Evolutionary conservation across 2,797 vertebrate genomes (phyloP).

Genomic region (Chiroxiphia lanceolata): DNA sequence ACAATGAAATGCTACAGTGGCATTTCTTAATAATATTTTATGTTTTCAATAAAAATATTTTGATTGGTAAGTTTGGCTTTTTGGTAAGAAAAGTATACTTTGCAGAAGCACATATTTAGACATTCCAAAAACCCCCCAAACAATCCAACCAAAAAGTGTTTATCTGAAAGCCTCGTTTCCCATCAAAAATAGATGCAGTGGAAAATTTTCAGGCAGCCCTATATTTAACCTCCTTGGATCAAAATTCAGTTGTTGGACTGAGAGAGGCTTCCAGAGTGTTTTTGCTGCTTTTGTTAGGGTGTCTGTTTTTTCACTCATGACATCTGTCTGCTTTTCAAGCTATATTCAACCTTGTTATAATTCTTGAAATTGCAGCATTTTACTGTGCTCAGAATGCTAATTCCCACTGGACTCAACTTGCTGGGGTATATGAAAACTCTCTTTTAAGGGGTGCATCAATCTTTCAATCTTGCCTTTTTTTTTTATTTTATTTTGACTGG

Average conservation of each 20-base stretch:
- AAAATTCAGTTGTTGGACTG: slow-evolving; percentile 32
- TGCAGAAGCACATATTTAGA: slow-evolving; percentile 29
- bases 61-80: slow-evolving; percentile 37
- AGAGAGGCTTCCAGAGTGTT: not conserved
- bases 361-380: slow-evolving; percentile 29
- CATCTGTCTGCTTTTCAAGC: slow-evolving; percentile 43
- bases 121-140: not conserved
- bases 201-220: slow-evolving; percentile 53
- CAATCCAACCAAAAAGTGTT: not conserved
- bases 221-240: slow-evolving; percentile 58
- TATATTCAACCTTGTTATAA: slow-evolving; percentile 3
- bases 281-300: slow-evolving; percentile 40
- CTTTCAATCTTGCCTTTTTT: not conserved
- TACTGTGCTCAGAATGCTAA: not conserved
- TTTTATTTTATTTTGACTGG: not conserved
- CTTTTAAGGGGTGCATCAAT: not conserved
- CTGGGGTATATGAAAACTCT: not conserved
- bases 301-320: slow-evolving; percentile 54
- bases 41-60: slow-evolving; percentile 32
- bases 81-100: slow-evolving; percentile 45
- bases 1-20: not conserved
- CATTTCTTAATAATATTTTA: not conserved
- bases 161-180: slow-evolving; percentile 24
- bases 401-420: not conserved
- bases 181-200: slow-evolving; percentile 55